Evolutionary conservation across 2,797 vertebrate genomes (phyloP).

Genomic region (Lepidocolaptes lacrymiger): DNA sequence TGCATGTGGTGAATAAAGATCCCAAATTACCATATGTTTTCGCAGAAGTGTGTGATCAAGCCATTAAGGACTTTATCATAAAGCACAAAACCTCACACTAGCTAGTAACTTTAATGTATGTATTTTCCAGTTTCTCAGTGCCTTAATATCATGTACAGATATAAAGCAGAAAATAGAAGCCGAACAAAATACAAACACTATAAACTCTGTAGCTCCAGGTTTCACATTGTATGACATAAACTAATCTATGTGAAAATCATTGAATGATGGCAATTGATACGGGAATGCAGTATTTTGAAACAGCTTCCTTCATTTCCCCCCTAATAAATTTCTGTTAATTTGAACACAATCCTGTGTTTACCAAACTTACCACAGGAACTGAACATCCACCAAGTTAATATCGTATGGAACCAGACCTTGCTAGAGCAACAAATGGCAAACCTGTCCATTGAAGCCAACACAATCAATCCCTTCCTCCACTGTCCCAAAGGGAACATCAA

Average conservation of each 20-base stretch:
- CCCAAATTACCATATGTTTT: background rate
- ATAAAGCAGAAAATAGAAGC: background rate
- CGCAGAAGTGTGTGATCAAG: background rate
- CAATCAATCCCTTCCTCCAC: background rate
- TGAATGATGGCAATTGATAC: background rate
- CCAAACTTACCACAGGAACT: background rate
- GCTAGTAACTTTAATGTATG: background rate
- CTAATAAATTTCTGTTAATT: background rate
- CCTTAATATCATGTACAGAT: background rate
- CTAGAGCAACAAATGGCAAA: background rate
- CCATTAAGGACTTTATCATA: background rate
- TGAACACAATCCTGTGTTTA: background rate
- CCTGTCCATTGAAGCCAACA: background rate
- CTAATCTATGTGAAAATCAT: background rate
- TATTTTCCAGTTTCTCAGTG: background rate
- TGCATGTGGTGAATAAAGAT: background rate
- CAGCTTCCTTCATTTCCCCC: background rate
- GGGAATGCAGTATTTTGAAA: background rate
- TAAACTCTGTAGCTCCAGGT: background rate
- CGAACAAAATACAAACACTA: background rate
- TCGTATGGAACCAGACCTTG: background rate
- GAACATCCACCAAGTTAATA: background rate
- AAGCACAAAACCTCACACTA: background rate
- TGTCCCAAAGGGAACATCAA: background rate
- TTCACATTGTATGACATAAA: background rate